Base-by-base conservation (phyloP, 2,888 invertebrate genomes). In the Dendrolimus pini region DNA sequence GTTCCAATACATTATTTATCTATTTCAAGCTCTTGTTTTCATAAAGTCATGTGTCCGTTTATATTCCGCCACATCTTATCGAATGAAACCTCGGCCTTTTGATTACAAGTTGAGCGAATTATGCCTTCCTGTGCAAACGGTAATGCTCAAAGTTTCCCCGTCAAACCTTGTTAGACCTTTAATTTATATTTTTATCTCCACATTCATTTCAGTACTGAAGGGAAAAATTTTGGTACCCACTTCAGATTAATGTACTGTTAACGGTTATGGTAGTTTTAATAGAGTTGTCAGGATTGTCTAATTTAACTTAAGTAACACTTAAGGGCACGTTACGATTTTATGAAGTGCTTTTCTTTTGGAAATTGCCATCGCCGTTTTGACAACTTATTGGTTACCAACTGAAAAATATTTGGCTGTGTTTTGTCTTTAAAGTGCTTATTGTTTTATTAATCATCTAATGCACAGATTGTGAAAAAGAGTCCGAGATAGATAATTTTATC, bases 161-260 rank as follows among this genome's bases (percentile, higher is more conserved):
- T 80, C 77, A 78, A 76, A 76, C 68, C 71, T 72, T 75, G 71
- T 75, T 74, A 72, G 65, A 66, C 65, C 63, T 65, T 60, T 71
- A 77, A 78, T 77, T 81, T 79, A 78, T 75, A 68, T 69, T 74
- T 78, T 80, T 81, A 80, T 80, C 75, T 70, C 67, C 68, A 68
- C 69, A 70, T 61, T 61, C 61, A 65, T 64, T 57, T 30, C 60
- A 61, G 59, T 55, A 9, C n/a, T 41, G 9, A 60, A 57, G 7
- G 12, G 54, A 30, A 18, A 30, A 54, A 12, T 54, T 54, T 18
- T 14, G 54, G 9, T 30, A 54, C 7, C 41, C 14, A 54, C 41
- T 54, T 54, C 41, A 41, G 12, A 58, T 54, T 63, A 62, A 66
- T 61, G 63, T 61, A 64, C 61, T 55, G 63, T 56, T 62, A 64